These are phyloP conservation scores for Otolemur crassicaudatus DNA, from an alignment of 2,797 vertebrate genomes.

Conservation along the genomic window DNA sequence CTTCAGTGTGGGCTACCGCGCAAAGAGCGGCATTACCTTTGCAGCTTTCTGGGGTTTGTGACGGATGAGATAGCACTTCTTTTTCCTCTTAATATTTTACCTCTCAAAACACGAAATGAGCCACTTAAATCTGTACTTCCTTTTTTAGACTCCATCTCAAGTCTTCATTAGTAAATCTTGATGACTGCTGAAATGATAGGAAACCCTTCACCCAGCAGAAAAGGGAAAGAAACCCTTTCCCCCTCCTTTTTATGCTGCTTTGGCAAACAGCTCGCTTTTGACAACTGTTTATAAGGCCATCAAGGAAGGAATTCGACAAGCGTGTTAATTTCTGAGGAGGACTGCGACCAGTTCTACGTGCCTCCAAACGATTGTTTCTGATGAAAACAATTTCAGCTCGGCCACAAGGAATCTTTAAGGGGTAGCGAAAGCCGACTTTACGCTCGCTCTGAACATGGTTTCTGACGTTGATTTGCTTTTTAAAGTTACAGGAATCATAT, in stretches of 20 bases:
- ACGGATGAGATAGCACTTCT: conserved; percentile 41
- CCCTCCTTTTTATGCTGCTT: not conserved
- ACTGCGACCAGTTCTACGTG: not conserved
- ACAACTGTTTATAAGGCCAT: conserved; percentile 43
- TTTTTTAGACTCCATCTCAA: conserved; percentile 65
- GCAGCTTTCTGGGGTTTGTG: not conserved
- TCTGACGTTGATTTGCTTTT: not conserved
- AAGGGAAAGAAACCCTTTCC: conserved; percentile 51
- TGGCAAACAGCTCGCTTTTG: conserved; percentile 62
- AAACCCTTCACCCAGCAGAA: conserved; percentile 55
- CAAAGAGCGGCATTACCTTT: not conserved
- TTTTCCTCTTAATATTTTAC: conserved; percentile 65
- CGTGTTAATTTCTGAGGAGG: conserved; percentile 62
- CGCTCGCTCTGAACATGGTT: not conserved
- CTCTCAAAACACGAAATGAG: conserved; percentile 58
- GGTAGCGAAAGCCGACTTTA: not conserved
- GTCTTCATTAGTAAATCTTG: conserved; percentile 73
- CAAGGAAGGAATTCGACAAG: conserved; percentile 58
- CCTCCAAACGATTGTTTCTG: conserved; percentile 57
- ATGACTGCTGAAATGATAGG: conserved; percentile 68
- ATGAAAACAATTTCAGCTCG: conserved; percentile 52
- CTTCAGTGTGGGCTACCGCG: not conserved
- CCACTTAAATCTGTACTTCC: conserved; percentile 73
- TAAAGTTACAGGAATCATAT: not conserved
- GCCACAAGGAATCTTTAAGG: not conserved